Conservation (phyloP, 1,140 invertebrate genomes). For the Portunus trituberculatus region DNA sequence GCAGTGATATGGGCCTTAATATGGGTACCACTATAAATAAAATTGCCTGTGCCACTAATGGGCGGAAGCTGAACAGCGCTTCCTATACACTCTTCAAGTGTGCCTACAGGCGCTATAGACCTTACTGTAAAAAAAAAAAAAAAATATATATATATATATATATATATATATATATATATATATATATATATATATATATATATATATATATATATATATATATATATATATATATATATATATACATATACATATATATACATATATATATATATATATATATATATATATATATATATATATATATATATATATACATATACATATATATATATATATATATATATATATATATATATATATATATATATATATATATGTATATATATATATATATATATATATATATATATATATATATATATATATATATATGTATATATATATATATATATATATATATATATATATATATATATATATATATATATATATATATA, state of each 20-base stretch:
- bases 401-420: constrained; percentile 40
- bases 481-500: constrained; percentile 25
- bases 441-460: constrained; percentile 51
- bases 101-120: too few relatives aligned
- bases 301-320: constrained; percentile 53
- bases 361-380: constrained; percentile 40
- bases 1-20: too few relatives aligned
- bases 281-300: constrained; percentile 49
- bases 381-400: not conserved
- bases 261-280: constrained; percentile 34
- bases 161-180: not conserved
- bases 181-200: not conserved
- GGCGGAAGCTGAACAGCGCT: too few relatives aligned
- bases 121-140: not conserved
- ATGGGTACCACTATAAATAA: too few relatives aligned
- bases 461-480: constrained; percentile 51
- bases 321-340: constrained; percentile 51
- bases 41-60: too few relatives aligned
- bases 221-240: not conserved
- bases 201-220: not conserved
- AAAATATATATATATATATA: not conserved
- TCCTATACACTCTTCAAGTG: too few relatives aligned
- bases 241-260: not conserved
- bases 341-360: constrained; percentile 49
- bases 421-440: constrained; percentile 46